These are phyloP conservation scores for Ptyas mucosa DNA, from an alignment of 2,113 vertebrate species.

Conservation along the genomic window DNA sequence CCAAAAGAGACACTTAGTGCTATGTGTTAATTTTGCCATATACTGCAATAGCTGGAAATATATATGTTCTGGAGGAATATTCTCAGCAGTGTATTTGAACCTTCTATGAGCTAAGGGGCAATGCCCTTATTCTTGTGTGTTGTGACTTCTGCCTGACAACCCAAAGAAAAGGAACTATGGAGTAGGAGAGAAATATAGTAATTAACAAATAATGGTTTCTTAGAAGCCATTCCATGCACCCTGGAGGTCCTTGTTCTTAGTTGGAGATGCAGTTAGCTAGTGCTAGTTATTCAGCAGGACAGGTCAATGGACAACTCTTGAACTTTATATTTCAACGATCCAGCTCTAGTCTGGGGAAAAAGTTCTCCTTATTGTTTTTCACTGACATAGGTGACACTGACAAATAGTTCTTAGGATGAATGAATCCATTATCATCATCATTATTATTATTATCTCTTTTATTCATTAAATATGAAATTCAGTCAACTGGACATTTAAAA, in stretches of 20 bases:
- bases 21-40: neutral
- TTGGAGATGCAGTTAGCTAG: neutral
- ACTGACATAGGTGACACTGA: neutral
- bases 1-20: neutral
- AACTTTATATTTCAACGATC: neutral
- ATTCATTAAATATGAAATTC: no score
- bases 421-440: neutral
- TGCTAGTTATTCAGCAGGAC: neutral
- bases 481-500: no score
- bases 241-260: neutral
- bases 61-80: neutral
- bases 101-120: neutral
- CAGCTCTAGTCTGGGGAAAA: neutral
- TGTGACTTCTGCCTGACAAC: neutral
- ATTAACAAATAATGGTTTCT: neutral
- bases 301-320: neutral
- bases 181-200: neutral
- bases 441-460: neutral
- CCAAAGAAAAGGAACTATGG: neutral
- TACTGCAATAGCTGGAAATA: neutral
- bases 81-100: neutral
- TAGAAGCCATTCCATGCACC: neutral
- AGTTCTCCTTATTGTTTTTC: neutral
- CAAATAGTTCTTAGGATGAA: neutral
- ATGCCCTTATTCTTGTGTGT: neutral